Base-by-base conservation (phyloP, 92 coral and sea anemone genomes). In the Paragorgia papillata region DNA sequence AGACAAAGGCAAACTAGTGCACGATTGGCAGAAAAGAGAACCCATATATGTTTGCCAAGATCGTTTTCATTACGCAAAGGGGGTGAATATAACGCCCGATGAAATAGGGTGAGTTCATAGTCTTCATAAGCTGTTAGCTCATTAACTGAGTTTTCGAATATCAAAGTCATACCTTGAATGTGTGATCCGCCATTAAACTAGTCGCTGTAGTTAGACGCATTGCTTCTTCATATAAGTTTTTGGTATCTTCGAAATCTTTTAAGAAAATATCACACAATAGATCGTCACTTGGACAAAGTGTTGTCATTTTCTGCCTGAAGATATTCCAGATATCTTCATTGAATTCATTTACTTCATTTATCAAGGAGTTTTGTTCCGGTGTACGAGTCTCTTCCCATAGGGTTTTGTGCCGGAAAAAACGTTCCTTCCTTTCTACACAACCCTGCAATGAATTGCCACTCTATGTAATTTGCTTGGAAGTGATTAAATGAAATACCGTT, bases 171-270 rank as follows among this genome's bases (percentile, higher is more conserved):
- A 84, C 88, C 85, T 84, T 84, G 61, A 84, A 84, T 13, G 88
- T 84, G 58, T 84, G 88, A 51, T 84, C 88, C 62, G 85, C 88
- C 84, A 84, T 79, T 48, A 84, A 74, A 9, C 80, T 73, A 58
- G 57, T 79, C n/a, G 81, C 88, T 34, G 85, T 31, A 66, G 62
- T 67, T 31, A 41, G 34, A 32, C 78, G 78, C 84, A 80, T 80
- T 30, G 86, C 35, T 59, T 74, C 64, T 39, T 82, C 86, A 65
- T 61, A 82, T 17, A 44, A 14, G 17, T 17, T 54, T 74, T 63
- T 82, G 30, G 53, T 34, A 31, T 65, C 75, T 62, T 51, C 63
- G 53, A 82, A 82, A 65, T 82, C 74, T 66, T 74, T 74, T 12
- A 75, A 28, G 37, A 74, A 82, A 46, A 82, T 27, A 67, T 82